Conservation (phyloP, 1,140 invertebrate species). For the Cherax quadricarinatus region DNA sequence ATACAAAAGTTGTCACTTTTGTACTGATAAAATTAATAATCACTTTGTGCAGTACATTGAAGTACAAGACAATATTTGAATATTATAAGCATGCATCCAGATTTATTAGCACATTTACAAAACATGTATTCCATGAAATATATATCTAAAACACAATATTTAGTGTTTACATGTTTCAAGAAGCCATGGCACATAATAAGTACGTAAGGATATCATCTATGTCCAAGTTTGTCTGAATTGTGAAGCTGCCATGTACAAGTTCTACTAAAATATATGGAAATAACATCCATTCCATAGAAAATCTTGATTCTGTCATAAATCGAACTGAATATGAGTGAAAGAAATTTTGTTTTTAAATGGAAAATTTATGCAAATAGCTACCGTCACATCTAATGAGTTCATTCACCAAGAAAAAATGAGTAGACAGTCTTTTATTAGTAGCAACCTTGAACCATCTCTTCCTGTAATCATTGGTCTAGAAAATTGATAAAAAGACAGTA, state of each 20-base stretch:
- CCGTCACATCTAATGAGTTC: conserved; percentile 40
- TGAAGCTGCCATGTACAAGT: conserved; percentile 56
- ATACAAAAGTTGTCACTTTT: conserved; percentile 71
- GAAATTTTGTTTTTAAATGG: conserved; percentile 14
- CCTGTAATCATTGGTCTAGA: conserved; percentile 40
- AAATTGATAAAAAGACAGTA: conserved; percentile 66
- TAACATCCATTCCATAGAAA: conserved; percentile 50
- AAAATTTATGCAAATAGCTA: conserved; percentile 56
- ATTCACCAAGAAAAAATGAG: conserved; percentile 52
- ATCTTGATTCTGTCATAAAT: conserved; percentile 34
- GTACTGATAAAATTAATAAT: conserved; percentile 67
- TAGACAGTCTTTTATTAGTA: conserved; percentile 47
- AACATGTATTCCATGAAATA: conserved; percentile 66
- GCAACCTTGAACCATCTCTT: conserved; percentile 54
- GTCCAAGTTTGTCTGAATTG: conserved; percentile 43
- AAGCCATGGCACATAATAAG: conserved; percentile 69
- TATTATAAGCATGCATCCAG: conserved; percentile 66
- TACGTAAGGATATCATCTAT: conserved; percentile 64
- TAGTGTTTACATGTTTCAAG: conserved; percentile 64
- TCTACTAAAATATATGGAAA: conserved; percentile 41
- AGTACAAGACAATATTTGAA: conserved; percentile 70
- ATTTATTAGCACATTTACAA: conserved; percentile 69
- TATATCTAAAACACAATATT: conserved; percentile 67
- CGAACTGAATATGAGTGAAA: conserved; percentile 12
- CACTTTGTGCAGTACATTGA: conserved; percentile 67